Percentiles rank a stretch among this genome's conserved stretches.
These are phyloP conservation scores for Lemur catta DNA, from an alignment of 2,797 vertebrate genomes.

Conservation along the genomic window DNA sequence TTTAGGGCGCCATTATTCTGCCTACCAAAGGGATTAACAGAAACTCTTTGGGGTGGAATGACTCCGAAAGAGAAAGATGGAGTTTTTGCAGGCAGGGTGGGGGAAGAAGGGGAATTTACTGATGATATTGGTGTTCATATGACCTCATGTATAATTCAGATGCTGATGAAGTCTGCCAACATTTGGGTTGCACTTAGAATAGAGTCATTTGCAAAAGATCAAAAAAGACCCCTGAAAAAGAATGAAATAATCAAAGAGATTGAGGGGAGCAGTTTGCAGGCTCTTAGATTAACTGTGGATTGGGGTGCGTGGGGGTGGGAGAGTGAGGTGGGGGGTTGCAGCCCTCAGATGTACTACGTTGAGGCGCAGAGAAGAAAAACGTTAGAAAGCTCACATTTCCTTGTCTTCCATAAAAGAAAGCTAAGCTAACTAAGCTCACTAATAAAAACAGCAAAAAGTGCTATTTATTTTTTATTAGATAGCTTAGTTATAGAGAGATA, in stretches of 20 bases:
- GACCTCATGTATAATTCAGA: neutral
- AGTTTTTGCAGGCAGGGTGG: neutral
- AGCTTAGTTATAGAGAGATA: neutral
- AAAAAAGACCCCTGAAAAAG: neutral
- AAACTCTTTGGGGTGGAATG: neutral
- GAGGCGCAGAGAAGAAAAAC: neutral
- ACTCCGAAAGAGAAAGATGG: neutral
- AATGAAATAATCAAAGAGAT: neutral
- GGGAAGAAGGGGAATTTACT: neutral
- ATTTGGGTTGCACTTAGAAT: neutral
- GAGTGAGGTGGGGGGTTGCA: neutral
- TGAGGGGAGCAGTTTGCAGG: neutral
- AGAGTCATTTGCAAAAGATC: neutral
- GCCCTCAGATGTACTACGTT: neutral
- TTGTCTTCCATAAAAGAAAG: neutral
- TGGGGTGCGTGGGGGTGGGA: rapidly evolving
- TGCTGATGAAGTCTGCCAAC: neutral
- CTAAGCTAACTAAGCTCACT: neutral
- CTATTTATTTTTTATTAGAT: neutral
- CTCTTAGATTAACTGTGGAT: neutral
- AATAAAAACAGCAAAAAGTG: neutral
- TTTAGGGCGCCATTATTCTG: neutral
- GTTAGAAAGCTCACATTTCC: neutral
- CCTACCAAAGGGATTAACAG: neutral
- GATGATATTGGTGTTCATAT: neutral